Conservation (phyloP, 2,797 vertebrate genomes). For the Atherinosoma microstoma region DNA sequence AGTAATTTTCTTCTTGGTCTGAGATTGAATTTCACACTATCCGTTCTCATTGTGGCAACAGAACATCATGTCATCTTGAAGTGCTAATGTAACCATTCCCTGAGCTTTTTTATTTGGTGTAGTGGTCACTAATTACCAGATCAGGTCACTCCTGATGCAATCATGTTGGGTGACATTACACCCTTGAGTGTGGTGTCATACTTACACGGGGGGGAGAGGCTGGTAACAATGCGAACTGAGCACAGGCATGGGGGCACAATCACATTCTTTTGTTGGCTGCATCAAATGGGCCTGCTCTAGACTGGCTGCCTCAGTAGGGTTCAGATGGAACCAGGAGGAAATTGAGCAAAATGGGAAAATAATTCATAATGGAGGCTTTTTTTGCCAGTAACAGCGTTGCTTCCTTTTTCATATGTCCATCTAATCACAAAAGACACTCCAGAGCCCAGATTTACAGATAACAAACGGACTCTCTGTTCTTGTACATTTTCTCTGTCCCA, state of each 20-base stretch:
- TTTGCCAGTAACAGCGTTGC: conserved; percentile 34
- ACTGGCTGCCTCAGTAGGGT: conserved; percentile 44
- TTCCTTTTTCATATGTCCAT: conserved; percentile 20
- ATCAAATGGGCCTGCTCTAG: conserved; percentile 52
- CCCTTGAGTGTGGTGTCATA: conserved; percentile 53
- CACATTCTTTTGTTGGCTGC: conserved; percentile 60
- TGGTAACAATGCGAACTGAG: conserved; percentile 46
- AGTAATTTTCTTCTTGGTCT: not conserved
- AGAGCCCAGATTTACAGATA: conserved; percentile 36
- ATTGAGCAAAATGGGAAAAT: conserved; percentile 68
- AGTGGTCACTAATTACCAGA: conserved; percentile 42
- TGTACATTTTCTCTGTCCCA: conserved; percentile 14
- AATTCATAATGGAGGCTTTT: conserved; percentile 63
- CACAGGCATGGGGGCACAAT: conserved; percentile 49
- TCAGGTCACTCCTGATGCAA: conserved; percentile 34
- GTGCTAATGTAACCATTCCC: conserved; percentile 15
- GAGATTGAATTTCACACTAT: conserved; percentile 1
- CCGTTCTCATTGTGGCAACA: conserved; percentile 18
- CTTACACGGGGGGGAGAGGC: conserved; percentile 18
- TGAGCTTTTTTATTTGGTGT: not conserved
- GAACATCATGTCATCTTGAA: conserved; percentile 21
- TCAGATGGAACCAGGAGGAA: conserved; percentile 44
- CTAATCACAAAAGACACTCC: conserved; percentile 49
- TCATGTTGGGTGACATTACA: conserved; percentile 72
- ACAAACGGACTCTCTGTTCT: conserved; percentile 41